Evolutionary conservation across 2,797 vertebrate species (phyloP), one percentile per base, ranked within the genome.

Genomic region (Rachycentron canadum): DNA sequence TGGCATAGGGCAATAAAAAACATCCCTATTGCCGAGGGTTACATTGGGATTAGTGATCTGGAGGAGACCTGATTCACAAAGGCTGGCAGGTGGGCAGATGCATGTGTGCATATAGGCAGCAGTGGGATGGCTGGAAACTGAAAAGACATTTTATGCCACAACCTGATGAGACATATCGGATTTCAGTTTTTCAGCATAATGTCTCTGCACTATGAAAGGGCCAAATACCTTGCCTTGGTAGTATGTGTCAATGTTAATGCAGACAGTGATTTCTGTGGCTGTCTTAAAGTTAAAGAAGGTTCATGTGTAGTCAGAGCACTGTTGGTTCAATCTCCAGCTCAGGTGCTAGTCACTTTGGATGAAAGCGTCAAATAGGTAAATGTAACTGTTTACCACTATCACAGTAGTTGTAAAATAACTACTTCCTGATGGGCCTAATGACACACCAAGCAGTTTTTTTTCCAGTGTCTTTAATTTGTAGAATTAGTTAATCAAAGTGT

Each of bases 1-100:
- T 52, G 55, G 58, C 53, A 74, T 19, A 13, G 81, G 63, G 60
- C 69, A 55, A 82, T 84, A 81, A 82, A 73, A 66, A 83, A 50
- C n/a, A 2, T 63, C 23, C 56, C 34, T 59, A 74, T 72, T 66
- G 82, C 62, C 65, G n/a, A 30, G 34, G 68, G 84, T 78, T 53
- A 77, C 43, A 30, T 34, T 60, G 71, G 74, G 43, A 81, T 83
- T 76, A 56, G 59, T 65, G 63, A 76, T 85, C 58, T 45, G 57
- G 30, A 47, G 28, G 32, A 36, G 57, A 30, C 17, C 11, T 73
- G 62, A 79, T 84, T 86, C 69, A 67, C 62, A 17, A 61, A 50
- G 55, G 43, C 43, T 25, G 53, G 72, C 58, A 65, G 62, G 25
- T 43, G 32, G 23, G 36, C 21, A 21, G 28, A 38, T 34, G 38